phyloP scores from a whole-genome alignment of 2,113 vertebrate genomes.

The Odontophorus gujanensis region DNA sequence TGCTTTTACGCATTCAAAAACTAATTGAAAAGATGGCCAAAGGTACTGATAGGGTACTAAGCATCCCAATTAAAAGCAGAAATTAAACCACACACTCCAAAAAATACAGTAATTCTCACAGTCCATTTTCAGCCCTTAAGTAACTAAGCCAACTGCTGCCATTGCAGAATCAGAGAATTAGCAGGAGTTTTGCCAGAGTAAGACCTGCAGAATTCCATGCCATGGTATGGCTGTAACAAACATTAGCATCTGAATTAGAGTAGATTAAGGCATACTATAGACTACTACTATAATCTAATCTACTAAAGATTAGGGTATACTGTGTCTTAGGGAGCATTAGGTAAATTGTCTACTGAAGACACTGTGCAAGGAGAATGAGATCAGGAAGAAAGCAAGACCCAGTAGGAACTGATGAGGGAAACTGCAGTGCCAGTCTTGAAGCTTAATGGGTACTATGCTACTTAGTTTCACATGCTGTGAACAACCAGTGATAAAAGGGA shows the following conservation, averaged over 20 bases:
- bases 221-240: neutral
- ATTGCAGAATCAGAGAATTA: neutral
- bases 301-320: neutral
- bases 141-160: neutral
- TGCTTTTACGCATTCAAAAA: neutral
- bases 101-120: neutral
- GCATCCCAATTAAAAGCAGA: too few relatives aligned
- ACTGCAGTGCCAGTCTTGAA: neutral
- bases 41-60: too few relatives aligned
- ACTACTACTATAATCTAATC: too few relatives aligned
- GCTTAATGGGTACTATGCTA: neutral
- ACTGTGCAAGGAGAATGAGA: neutral
- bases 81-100: neutral
- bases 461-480: neutral
- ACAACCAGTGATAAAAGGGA: neutral
- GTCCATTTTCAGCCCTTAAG: neutral
- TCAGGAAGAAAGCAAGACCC: neutral
- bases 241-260: neutral
- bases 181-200: neutral
- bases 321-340: neutral
- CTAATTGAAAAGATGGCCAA: neutral
- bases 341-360: neutral
- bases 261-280: neutral
- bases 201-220: neutral
- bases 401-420: neutral